Evolutionary conservation across 2,888 invertebrate genomes (phyloP), one percentile per base, ranked within the genome.

Genomic region (Lymantria monacha): DNA sequence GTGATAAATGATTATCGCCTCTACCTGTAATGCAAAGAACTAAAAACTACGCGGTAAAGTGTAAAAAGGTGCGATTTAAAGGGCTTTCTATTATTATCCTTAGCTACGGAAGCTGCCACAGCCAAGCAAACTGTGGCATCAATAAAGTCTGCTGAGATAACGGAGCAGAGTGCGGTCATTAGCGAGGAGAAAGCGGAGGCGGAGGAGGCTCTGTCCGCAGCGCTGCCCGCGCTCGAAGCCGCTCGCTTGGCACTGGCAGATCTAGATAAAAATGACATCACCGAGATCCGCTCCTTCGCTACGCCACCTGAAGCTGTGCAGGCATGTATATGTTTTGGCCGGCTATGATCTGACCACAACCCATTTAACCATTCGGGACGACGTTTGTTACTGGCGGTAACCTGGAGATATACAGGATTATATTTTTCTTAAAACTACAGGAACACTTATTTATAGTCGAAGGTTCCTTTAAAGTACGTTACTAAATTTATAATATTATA

Each of bases 291-390:
- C 68, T 97, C 97, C 0, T 97, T 98, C 74, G 96, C 97, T 9
- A 97, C 97, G 0, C 98, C 98, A 0, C 97, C 97, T 0, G 96
- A 97, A 66, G 95, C 97, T 11, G 97, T 98, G 30, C 97, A 97
- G 90, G 90, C 87, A 42, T 12, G 22, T 22, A 22, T 22, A 22
- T 5, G 22, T 22, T 7, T 30, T 5, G n/a, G n/a, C n/a, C n/a
- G n/a, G n/a, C n/a, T n/a, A n/a, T n/a, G n/a, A n/a, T n/a, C 30
- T 42, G n/a, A 9, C 12, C 22, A 12, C 12, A n/a, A 7, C 31
- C n/a, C n/a, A n/a, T n/a, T n/a, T n/a, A n/a, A n/a, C n/a, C n/a
- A n/a, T n/a, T n/a, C n/a, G n/a, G n/a, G n/a, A n/a, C n/a, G n/a
- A n/a, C n/a, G n/a, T n/a, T n/a, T n/a, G n/a, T n/a, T n/a, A n/a